Evolutionary conservation across 2,888 invertebrate species (phyloP).

Genomic region (Lepidochitona cinerea): DNA sequence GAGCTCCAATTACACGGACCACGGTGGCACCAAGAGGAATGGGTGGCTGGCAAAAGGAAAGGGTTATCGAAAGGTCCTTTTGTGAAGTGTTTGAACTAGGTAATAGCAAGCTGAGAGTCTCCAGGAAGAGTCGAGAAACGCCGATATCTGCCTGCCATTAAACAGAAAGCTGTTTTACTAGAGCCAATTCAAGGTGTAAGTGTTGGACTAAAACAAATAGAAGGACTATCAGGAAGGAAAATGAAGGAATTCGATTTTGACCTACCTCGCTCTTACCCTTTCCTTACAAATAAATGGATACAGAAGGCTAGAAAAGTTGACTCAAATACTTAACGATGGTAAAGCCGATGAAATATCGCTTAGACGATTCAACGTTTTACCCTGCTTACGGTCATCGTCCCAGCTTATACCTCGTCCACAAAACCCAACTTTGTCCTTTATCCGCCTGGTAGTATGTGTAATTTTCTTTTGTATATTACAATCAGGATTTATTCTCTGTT

Average conservation of each 20-base stretch:
- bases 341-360: too few species aligned
- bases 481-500: too few species aligned
- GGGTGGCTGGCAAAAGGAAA: background rate
- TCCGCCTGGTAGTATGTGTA: too few species aligned
- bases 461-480: too few species aligned
- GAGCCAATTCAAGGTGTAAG: background rate
- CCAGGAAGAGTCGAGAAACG: background rate
- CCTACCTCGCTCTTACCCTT: background rate
- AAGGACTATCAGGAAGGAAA: background rate
- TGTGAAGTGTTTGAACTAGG: conserved; percentile 1
- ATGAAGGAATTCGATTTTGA: conserved; percentile 2
- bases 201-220: background rate
- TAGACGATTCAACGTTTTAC: too few species aligned
- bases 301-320: too few species aligned
- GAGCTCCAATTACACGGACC: background rate
- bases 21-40: background rate
- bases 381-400: too few species aligned
- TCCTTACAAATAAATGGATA: too few species aligned
- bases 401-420: too few species aligned
- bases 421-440: too few species aligned
- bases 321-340: too few species aligned
- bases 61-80: background rate
- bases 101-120: background rate
- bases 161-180: background rate
- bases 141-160: background rate